Percentiles rank a stretch among this genome's conserved stretches.
Conservation (phyloP, 2,888 invertebrate species). For the Nasonovia ribisnigri region DNA sequence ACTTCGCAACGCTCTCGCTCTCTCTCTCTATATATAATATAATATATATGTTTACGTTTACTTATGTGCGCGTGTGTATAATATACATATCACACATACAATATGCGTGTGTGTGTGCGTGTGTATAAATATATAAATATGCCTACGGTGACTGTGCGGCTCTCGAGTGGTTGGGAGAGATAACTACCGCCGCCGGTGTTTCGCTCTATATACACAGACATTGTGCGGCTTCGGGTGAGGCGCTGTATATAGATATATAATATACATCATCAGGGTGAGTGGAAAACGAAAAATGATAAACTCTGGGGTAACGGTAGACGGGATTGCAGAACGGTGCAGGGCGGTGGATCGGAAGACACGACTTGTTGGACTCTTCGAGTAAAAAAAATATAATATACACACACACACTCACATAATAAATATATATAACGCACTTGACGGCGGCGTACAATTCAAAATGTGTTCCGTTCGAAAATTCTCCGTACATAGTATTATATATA, state of each 20-base stretch:
- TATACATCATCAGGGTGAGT: background rate
- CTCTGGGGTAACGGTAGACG: background rate
- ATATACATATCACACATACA: background rate
- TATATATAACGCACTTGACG: background rate
- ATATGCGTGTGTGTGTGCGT: background rate
- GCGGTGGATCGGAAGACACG: background rate
- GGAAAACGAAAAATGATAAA: constrained; percentile 33
- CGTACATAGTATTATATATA: background rate
- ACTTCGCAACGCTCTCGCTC: background rate
- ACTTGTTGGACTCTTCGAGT: constrained; percentile 36
- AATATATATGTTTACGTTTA: background rate
- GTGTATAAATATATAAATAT: background rate
- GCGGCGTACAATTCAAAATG: background rate
- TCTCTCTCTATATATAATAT: background rate
- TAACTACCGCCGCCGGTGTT: background rate
- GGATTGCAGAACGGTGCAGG: background rate
- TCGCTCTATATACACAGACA: background rate
- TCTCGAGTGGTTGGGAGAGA: constrained; percentile 5
- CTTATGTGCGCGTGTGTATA: background rate
- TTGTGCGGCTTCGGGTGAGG: background rate
- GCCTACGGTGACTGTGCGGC: background rate
- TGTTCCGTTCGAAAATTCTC: constrained; percentile 22
- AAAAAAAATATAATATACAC: background rate
- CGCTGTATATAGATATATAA: background rate
- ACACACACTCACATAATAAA: background rate